Percentiles rank a stretch among this genome's conserved stretches.
Evolutionary conservation across 2,888 invertebrate genomes (phyloP).

Genomic region (Nemoura dubitans): DNA sequence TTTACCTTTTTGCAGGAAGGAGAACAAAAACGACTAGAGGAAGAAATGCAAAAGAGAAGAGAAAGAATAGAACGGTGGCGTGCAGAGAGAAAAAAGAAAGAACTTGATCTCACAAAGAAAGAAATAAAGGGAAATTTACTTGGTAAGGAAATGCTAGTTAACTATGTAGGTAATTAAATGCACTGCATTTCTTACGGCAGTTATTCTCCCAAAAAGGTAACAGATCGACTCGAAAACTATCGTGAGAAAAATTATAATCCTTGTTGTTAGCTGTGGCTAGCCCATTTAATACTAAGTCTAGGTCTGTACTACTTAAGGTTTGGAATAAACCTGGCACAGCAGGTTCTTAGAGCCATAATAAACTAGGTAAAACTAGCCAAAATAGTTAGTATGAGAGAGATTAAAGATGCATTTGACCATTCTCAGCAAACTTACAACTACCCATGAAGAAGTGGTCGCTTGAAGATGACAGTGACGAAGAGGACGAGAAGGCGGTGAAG

Average conservation of each 20-base stretch:
- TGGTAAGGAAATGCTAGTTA: constrained; percentile 51
- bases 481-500: constrained; percentile 67
- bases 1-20: constrained; percentile 71
- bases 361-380: too few species aligned
- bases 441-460: constrained; percentile 90
- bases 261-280: too few species aligned
- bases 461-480: constrained; percentile 96
- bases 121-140: constrained; percentile 73
- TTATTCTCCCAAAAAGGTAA: too few species aligned
- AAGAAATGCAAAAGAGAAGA: constrained; percentile 94
- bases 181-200: too few species aligned
- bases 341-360: too few species aligned
- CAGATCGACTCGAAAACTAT: background rate
- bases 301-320: too few species aligned
- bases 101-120: constrained; percentile 81
- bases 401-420: background rate
- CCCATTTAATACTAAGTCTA: too few species aligned
- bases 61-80: constrained; percentile 97
- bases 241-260: background rate
- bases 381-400: too few species aligned
- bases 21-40: constrained; percentile 87
- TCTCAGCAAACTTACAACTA: constrained; percentile 67
- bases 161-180: too few species aligned
- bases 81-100: constrained; percentile 89
- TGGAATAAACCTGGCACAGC: too few species aligned